Evolutionary conservation across 1,140 invertebrate genomes (phyloP).

Genomic region (Dendrolimus kikuchii): DNA sequence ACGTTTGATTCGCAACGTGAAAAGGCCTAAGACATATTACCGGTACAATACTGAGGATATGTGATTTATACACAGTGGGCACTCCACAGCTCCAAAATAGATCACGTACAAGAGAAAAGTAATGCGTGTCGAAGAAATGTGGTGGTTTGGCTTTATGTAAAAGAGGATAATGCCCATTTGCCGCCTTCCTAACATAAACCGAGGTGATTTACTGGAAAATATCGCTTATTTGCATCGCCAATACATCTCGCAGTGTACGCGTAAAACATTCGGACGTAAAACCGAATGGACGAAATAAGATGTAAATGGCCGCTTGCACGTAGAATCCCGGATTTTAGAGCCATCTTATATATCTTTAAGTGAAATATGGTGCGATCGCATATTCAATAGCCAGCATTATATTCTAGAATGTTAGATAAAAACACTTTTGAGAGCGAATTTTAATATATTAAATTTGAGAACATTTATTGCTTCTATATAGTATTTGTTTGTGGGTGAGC

Average conservation of each 20-base stretch:
- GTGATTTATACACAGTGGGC: conserved; percentile 42
- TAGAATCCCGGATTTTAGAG: conserved; percentile 45
- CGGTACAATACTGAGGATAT: conserved; percentile 26
- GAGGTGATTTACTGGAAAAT: conserved; percentile 52
- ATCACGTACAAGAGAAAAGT: conserved; percentile 33
- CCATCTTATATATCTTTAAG: conserved; percentile 40
- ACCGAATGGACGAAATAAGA: conserved; percentile 51
- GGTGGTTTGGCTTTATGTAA: conserved; percentile 42
- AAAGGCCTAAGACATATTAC: too few relatives aligned
- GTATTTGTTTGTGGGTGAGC: conserved; percentile 10
- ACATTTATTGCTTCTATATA: conserved; percentile 29
- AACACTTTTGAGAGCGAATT: conserved; percentile 8
- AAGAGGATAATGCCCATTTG: conserved; percentile 42
- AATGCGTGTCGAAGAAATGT: conserved; percentile 42
- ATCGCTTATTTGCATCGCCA: conserved; percentile 57
- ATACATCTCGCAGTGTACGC: conserved; percentile 40
- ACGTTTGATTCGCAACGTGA: too few relatives aligned
- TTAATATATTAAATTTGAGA: conserved; percentile 17
- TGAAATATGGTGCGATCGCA: conserved; percentile 39
- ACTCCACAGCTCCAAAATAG: conserved; percentile 33
- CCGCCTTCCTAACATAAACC: conserved; percentile 33
- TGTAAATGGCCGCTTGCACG: conserved; percentile 44
- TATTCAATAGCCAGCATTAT: conserved; percentile 39
- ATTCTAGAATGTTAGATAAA: conserved; percentile 22
- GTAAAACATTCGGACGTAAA: conserved; percentile 49